Percentiles rank a stretch among this genome's conserved stretches.
These are phyloP conservation scores for Plagodis pulveraria DNA, from an alignment of 2,888 invertebrate genomes.

Conservation along the genomic window DNA sequence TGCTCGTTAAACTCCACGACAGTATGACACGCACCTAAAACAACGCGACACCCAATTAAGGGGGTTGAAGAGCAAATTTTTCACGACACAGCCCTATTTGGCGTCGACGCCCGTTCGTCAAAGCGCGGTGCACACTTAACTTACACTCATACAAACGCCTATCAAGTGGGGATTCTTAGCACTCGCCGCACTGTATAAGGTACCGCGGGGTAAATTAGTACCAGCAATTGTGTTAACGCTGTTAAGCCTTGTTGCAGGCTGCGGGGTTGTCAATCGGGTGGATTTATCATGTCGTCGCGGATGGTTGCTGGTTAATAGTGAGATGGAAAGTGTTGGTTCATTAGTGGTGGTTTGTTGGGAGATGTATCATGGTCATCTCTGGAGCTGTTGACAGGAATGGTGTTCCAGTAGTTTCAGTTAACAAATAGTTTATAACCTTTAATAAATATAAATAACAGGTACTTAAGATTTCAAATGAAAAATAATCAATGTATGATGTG, in stretches of 20 bases:
- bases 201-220: constrained; percentile 81
- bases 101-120: constrained; percentile 73
- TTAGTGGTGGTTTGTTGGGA: constrained; percentile 27
- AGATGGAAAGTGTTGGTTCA: constrained; percentile 38
- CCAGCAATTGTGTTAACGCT: constrained; percentile 73
- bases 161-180: constrained; percentile 80
- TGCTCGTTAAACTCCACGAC: constrained; percentile 12
- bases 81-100: constrained; percentile 80
- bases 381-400: background rate
- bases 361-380: constrained; percentile 5
- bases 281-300: constrained; percentile 65
- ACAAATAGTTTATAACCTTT: no score
- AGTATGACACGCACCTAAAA: constrained; percentile 45
- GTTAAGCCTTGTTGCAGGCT: constrained; percentile 56
- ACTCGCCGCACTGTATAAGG: constrained; percentile 71
- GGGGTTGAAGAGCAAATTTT: constrained; percentile 82
- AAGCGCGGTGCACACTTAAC: constrained; percentile 55
- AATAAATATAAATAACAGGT: no score
- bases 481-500: no score
- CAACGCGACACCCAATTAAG: constrained; percentile 79
- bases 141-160: constrained; percentile 81
- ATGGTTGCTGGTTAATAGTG: constrained; percentile 43
- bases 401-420: no score
- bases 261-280: constrained; percentile 62
- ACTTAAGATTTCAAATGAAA: no score